Evolutionary conservation across 64 coral and sea anemone genomes (phyloP), one percentile per base, ranked within the genome.

Genomic region (Montipora sp.): DNA sequence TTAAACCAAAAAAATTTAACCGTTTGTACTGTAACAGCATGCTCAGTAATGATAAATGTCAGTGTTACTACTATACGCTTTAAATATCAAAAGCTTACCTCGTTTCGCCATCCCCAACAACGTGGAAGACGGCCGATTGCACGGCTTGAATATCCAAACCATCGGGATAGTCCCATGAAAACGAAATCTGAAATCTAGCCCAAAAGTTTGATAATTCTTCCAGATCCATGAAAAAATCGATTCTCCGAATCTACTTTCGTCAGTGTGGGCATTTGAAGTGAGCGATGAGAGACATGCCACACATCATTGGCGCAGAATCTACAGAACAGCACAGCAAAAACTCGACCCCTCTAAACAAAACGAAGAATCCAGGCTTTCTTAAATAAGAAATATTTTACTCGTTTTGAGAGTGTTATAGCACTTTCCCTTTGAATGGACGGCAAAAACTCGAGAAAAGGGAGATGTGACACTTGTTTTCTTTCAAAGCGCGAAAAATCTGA

Each of bases 91-190:
- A 24, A n/a, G 20, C 87, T 77, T 58, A 95, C 94, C 94, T 90
- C 19, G 88, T 93, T 55, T 96, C 94, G 16, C 89, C 79, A 84
- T 98, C 89, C 2, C 94, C 94, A 7, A 98, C 90, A 10, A 98
- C 92, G 20, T 94, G 97, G 89, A 98, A 98, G 13, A 98, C 97
- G 2, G 94, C 94, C 7, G 95, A 82, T 55, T 96, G 92, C 0
- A 98, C 92, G 0, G 97, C 81, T 59, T 96, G 94, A 68, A 98
- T 19, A 53, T 98, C 97, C 67, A 83, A 75, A 16, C 94, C 97
- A 67, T 95, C 94, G 0, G 87, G 91, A 87, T 98, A 98, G 73
- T 96, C 94, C 97, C 94, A 98, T 5, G 97, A 96, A 84, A 96
- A 96, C 36, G 94, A 81, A 27, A 98, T 92, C 20, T 93, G 92